Conservation (phyloP, 1,140 invertebrate species). For the Nasonia longicornis region DNA sequence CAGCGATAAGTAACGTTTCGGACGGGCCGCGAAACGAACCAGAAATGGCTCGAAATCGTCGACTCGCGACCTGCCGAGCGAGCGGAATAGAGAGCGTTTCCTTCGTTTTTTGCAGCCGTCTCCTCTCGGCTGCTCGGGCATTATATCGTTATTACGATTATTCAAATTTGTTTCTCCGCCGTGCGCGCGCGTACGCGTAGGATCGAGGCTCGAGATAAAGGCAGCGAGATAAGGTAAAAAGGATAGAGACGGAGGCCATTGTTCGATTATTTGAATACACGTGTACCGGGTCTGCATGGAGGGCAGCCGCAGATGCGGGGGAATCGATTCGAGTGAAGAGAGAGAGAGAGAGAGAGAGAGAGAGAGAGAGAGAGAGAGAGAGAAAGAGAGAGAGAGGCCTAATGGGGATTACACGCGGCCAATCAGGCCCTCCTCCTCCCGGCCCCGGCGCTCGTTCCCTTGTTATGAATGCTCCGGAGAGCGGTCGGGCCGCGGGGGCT, state of each 20-base stretch:
- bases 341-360: too few species aligned
- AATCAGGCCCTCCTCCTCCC: conserved; percentile 57
- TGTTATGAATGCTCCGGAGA: conserved; percentile 14
- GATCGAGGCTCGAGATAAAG: conserved; percentile 46
- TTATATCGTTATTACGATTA: conserved; percentile 66
- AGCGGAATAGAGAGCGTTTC: conserved; percentile 6
- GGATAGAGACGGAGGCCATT: conserved; percentile 57
- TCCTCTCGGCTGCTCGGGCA: conserved; percentile 38
- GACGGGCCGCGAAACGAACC: too few species aligned
- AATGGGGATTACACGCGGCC: conserved; percentile 68
- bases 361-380: too few species aligned
- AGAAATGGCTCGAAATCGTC: too few species aligned
- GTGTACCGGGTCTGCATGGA: background rate
- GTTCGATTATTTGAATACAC: conserved; percentile 68
- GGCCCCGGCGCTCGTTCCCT: conserved; percentile 29
- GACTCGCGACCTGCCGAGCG: too few species aligned
- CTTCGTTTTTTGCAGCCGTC: conserved; percentile 49
- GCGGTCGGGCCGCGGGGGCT: background rate
- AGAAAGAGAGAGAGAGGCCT: conserved; percentile 47
- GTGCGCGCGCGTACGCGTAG: conserved; percentile 47
- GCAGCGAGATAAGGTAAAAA: conserved; percentile 48
- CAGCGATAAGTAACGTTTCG: too few species aligned
- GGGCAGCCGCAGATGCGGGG: conserved; percentile 55
- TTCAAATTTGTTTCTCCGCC: conserved; percentile 62
- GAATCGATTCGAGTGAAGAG: conserved; percentile 62